Evolutionary conservation across 1,140 invertebrate genomes (phyloP), one percentile per base, ranked within the genome.

Genomic region (Samia ricini): DNA sequence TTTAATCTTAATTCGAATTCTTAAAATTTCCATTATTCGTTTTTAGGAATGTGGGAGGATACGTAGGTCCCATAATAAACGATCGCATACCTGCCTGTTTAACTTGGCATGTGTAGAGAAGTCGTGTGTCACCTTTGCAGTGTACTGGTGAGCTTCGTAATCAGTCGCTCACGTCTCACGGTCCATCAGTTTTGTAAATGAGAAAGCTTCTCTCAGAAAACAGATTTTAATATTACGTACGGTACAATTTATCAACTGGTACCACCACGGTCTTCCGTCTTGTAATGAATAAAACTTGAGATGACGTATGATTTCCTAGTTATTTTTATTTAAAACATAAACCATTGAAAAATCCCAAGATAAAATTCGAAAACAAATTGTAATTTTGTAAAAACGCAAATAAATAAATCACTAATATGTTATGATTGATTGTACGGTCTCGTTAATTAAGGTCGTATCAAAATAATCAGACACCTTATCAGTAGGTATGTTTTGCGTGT

Each of bases 151-250:
- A 12, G 33, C 33, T 50, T 24, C 57, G 21, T 55, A 60, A 60
- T 60, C 19, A 57, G 7, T 21, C 42, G 18, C 23, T 42, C 33
- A 42, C 33, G 33, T 15, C 8, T 52, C 63, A 65, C 55, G 63
- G 56, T 56, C 51, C 26, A 67, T 62, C 48, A 33, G 56, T 49
- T 29, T 57, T 42, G 59, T 65, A 61, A 60, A 64, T 60, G 59
- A 65, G 63, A 65, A 65, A 65, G 58, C 55, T 26, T 50, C 61
- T 65, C 60, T 51, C 50, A 56, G 61, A 57, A 57, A 15, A 42
- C 4, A 7, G 12, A 26, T 8, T 26, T 26, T 4, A 4, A 4
- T 26, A 26, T 26, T 4, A 18, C 22, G 52, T 23, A 20, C 56
- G 12, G 52, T 23, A 20, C 56, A 21, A 57, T 57, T 57, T 57